Evolutionary conservation across 2,888 invertebrate genomes (phyloP).

Genomic region (Alviniconcha strummeri): DNA sequence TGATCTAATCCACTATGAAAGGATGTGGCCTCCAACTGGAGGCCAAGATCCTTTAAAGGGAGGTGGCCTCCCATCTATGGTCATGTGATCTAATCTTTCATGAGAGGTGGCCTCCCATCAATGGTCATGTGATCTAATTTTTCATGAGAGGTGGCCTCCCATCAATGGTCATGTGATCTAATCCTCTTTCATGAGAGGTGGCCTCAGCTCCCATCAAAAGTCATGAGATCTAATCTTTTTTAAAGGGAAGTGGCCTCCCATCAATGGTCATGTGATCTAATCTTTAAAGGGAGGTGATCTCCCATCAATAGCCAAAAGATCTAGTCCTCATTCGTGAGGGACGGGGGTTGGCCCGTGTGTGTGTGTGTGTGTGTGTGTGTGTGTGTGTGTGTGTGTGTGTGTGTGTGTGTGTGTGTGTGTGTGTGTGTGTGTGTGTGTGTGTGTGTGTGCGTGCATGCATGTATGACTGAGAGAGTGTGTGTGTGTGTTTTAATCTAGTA

Average conservation of each 20-base stretch:
- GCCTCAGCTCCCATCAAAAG: too few species aligned
- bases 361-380: neutral
- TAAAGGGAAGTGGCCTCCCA: too few species aligned
- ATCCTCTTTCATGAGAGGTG: too few species aligned
- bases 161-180: too few species aligned
- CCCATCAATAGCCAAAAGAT: neutral
- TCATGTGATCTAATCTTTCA: too few species aligned
- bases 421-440: neutral
- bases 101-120: neutral
- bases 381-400: slow-evolving; percentile 18
- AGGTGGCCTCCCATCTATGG: too few species aligned
- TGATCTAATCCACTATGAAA: too few species aligned
- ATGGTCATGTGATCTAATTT: neutral
- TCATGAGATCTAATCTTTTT: too few species aligned
- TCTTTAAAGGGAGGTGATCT: neutral
- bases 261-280: too few species aligned
- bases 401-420: slow-evolving; percentile 5
- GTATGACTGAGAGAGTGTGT: neutral
- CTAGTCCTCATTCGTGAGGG: neutral
- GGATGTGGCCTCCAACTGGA: too few species aligned
- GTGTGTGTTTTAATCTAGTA: neutral
- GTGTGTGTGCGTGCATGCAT: neutral
- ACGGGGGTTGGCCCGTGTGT: neutral
- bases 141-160: too few species aligned
- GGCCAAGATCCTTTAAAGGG: too few species aligned